Evolutionary conservation across 2,113 vertebrate species (phyloP).

Genomic region (Phaethon lepturus): DNA sequence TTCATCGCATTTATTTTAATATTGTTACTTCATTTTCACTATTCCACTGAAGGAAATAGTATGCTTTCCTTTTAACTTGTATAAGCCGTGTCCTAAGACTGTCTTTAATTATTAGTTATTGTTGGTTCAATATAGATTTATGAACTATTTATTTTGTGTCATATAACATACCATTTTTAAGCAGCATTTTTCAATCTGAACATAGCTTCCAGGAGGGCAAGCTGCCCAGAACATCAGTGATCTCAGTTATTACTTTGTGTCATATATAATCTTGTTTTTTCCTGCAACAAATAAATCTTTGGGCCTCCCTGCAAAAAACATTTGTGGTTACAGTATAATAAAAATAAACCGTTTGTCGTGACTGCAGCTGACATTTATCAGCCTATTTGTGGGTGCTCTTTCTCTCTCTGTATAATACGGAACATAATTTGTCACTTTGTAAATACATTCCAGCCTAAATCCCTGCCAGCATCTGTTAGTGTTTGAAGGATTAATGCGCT

Average conservation of each 20-base stretch:
- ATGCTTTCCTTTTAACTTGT: slow-evolving; percentile 58
- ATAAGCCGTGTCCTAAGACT: slow-evolving; percentile 17
- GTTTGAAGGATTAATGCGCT: slow-evolving; percentile 85
- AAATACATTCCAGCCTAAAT: slow-evolving; percentile 87
- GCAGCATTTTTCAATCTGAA: slow-evolving; percentile 34
- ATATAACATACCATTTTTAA: slow-evolving; percentile 66
- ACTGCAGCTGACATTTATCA: slow-evolving; percentile 90
- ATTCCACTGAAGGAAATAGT: slow-evolving; percentile 10
- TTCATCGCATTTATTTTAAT: slow-evolving; percentile 46
- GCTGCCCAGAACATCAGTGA: slow-evolving; percentile 78
- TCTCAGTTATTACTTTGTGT: slow-evolving; percentile 84
- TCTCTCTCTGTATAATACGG: slow-evolving; percentile 81
- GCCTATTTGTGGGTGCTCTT: slow-evolving; percentile 86
- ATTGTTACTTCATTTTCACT: neutral
- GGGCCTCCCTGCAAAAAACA: slow-evolving; percentile 76
- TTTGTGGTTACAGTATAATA: slow-evolving; percentile 90
- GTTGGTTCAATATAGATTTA: slow-evolving; percentile 75
- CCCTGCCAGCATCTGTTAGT: slow-evolving; percentile 86
- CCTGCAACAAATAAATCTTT: slow-evolving; percentile 81
- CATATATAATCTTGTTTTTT: slow-evolving; percentile 84
- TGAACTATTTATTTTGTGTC: slow-evolving; percentile 71
- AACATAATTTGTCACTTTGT: slow-evolving; percentile 92
- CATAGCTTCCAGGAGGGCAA: slow-evolving; percentile 71
- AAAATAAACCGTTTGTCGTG: slow-evolving; percentile 92
- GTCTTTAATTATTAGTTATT: slow-evolving; percentile 76